Evolutionary conservation across 1,140 invertebrate genomes (phyloP).

Genomic region (Drosophila sulfurigaster): DNA sequence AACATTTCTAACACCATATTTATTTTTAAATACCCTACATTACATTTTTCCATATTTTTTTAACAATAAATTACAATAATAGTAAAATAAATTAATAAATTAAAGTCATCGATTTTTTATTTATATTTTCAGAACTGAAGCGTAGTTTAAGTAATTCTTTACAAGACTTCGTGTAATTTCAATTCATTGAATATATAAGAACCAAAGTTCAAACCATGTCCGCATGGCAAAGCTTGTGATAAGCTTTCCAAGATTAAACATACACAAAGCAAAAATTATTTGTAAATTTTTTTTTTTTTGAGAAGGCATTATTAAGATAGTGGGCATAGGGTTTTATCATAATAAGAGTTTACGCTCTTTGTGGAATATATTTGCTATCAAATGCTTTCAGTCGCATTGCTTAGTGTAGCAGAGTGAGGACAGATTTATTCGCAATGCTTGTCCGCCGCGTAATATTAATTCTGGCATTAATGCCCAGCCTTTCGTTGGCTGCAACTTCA

Average conservation of each 20-base stretch:
- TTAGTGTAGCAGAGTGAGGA: slow-evolving; percentile 21
- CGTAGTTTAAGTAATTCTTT: background rate
- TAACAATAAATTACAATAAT: too few relatives aligned
- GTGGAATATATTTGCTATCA: slow-evolving; percentile 11
- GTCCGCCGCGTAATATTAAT: slow-evolving; percentile 25
- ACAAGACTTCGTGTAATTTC: background rate
- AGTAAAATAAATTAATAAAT: too few relatives aligned
- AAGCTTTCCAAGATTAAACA: slow-evolving; percentile 5
- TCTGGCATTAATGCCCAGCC: slow-evolving; percentile 24
- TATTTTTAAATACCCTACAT: background rate
- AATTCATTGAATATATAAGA: slow-evolving; percentile 16
- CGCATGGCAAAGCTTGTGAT: slow-evolving; percentile 23
- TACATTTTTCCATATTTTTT: too few relatives aligned
- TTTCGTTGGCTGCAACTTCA: background rate
- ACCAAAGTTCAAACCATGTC: slow-evolving; percentile 27
- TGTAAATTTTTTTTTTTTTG: background rate
- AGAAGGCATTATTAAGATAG: background rate
- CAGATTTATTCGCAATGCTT: slow-evolving; percentile 40
- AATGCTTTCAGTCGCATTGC: slow-evolving; percentile 45
- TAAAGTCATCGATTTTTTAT: too few relatives aligned
- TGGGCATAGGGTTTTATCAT: background rate
- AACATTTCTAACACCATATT: too few relatives aligned
- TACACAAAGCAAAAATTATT: background rate
- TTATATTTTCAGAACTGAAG: background rate
- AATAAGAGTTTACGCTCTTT: background rate